phyloP scores from a whole-genome alignment of 2,888 invertebrate genomes.

The Synergus japonicus region DNA sequence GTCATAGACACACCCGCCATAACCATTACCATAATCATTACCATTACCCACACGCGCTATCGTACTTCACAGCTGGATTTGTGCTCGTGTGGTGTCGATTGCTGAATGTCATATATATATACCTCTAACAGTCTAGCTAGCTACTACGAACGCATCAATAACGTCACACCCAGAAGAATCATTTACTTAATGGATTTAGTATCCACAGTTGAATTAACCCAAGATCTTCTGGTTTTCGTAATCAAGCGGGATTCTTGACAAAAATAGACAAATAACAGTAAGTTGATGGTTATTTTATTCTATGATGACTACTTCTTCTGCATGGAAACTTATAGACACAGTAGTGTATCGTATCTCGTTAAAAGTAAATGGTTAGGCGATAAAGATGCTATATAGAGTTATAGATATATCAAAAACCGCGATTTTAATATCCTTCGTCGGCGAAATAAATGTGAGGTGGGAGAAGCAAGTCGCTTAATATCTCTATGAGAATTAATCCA shows the following conservation, averaged over 20 bases:
- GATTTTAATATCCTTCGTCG: no score
- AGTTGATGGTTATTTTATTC: constrained; percentile 8
- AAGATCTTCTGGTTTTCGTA: background rate
- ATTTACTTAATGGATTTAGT: constrained; percentile 21
- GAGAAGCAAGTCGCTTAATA: no score
- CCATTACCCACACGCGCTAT: constrained; percentile 44
- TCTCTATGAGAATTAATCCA: no score
- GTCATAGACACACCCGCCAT: constrained; percentile 29
- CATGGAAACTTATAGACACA: constrained; percentile 37
- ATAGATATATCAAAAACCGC: no score
- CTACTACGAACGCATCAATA: constrained; percentile 5
- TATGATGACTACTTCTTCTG: constrained; percentile 35
- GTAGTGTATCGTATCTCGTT: background rate
- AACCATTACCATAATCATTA: constrained; percentile 51
- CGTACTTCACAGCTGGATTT: constrained; percentile 20
- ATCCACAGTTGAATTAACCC: constrained; percentile 5
- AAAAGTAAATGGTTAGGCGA: background rate
- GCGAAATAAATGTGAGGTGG: no score
- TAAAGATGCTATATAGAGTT: background rate
- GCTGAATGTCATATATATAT: background rate
- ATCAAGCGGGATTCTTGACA: background rate
- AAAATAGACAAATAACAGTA: background rate
- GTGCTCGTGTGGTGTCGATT: constrained; percentile 30
- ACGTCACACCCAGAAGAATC: constrained; percentile 12
- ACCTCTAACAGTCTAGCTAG: background rate